A percentile compares a stretch with the other conserved stretches of the same genome.
phyloP scores from a whole-genome alignment of 2,888 invertebrate species.

The Ochlodes sylvanus region DNA sequence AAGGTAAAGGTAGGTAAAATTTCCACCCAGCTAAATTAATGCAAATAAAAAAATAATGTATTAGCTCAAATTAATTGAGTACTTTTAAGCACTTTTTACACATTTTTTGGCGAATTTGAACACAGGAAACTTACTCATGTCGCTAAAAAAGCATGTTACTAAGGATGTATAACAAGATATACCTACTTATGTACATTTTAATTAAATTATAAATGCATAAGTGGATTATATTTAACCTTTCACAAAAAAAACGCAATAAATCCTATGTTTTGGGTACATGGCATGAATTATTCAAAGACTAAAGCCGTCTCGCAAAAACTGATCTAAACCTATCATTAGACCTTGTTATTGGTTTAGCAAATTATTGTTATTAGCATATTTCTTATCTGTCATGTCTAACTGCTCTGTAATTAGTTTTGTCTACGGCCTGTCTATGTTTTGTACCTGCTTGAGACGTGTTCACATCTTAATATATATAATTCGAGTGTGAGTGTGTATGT shows the following conservation, averaged over 20 bases:
- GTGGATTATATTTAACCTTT: background rate
- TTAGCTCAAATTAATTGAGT: too few species aligned
- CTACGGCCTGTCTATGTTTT: constrained; percentile 28
- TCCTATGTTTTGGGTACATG: constrained; percentile 43
- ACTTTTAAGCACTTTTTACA: too few species aligned
- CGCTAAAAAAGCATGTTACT: too few species aligned
- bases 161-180: too few species aligned
- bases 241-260: constrained; percentile 13
- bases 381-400: constrained; percentile 28
- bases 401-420: constrained; percentile 36
- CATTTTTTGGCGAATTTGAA: too few species aligned
- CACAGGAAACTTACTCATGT: too few species aligned
- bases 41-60: too few species aligned
- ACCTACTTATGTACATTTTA: background rate
- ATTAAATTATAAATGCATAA: constrained; percentile 5
- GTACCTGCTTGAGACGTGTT: background rate
- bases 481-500: too few species aligned
- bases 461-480: background rate
- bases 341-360: constrained; percentile 56
- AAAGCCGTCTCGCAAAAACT: constrained; percentile 54
- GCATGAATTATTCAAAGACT: constrained; percentile 54
- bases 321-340: constrained; percentile 55
- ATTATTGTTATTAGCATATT: constrained; percentile 47
- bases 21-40: too few species aligned
- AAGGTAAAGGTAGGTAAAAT: too few species aligned